Evolutionary conservation across 2,797 vertebrate species (phyloP), one percentile per base, ranked within the genome.

Genomic region (Oceanodroma leucorhoa): DNA sequence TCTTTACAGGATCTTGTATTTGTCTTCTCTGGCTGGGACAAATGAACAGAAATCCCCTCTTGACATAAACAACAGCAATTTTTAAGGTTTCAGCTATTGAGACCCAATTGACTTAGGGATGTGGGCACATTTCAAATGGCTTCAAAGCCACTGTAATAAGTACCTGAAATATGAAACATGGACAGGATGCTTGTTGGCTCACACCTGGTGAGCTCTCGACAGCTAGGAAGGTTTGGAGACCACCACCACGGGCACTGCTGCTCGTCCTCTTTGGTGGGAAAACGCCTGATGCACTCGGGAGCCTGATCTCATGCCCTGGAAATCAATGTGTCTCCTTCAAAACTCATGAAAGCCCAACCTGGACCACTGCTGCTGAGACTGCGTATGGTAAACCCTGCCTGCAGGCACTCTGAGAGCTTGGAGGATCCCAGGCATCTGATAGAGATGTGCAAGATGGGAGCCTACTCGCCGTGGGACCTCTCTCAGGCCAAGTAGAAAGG

Each of bases 401-500:
- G 34, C 36, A 40, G 57, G n/a, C 16, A 46, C 51, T 12, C 54
- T 15, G 21, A 26, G 23, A 45, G 54, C 23, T 36, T 29, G 27
- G 51, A 69, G 26, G n/a, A 70, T 50, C 38, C n/a, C 66, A 40
- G 64, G 60, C 27, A 61, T 10, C 45, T 40, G 54, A 66, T 3
- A 20, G 36, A 69, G 50, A 46, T 7, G 19, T 30, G 50, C 26
- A n/a, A 64, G 45, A 22, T 46, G 34, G 50, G 34, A 89, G 23
- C 32, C 34, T 51, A 1, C 62, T 64, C 3, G 0, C n/a, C 1
- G 0, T 22, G n/a, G 62, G 69, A 46, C 13, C n/a, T 22, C 30
- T 36, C 72, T 50, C 30, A 57, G 27, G n/a, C 26, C 48, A 64
- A 46, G 38, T 1, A 57, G 50, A 69, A 83, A 45, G 50, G 38